These are phyloP conservation scores for Papilio polytes DNA, from an alignment of 1,140 invertebrate genomes.

Conservation along the genomic window DNA sequence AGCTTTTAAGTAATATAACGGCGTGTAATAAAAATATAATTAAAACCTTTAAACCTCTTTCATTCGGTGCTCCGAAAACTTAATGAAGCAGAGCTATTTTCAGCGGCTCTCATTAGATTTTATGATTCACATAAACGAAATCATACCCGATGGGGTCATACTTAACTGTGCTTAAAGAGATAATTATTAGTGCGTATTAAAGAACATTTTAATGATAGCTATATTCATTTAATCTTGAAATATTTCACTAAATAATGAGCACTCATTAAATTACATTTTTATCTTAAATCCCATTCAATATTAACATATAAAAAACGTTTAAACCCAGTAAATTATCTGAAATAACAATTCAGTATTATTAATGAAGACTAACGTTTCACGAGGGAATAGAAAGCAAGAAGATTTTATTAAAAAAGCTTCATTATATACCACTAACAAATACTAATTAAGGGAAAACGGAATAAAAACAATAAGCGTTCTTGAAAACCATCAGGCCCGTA, in stretches of 20 bases:
- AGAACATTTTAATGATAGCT: constrained; percentile 18
- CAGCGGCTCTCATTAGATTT: constrained; percentile 76
- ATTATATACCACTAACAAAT: constrained; percentile 42
- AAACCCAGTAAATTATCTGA: neutral
- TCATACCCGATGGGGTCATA: constrained; percentile 49
- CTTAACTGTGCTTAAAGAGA: constrained; percentile 6
- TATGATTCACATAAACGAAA: constrained; percentile 60
- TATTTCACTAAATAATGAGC: neutral
- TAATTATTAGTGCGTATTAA: constrained; percentile 32
- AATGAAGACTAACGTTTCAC: constrained; percentile 1
- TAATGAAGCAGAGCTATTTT: constrained; percentile 72
- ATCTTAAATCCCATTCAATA: neutral
- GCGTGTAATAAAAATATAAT: constrained; percentile 15
- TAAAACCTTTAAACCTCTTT: constrained; percentile 49
- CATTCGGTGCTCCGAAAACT: constrained; percentile 56
- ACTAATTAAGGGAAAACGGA: constrained; percentile 61
- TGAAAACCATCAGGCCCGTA: constrained; percentile 49
- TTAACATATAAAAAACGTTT: neutral
- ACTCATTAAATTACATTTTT: neutral
- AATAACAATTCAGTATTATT: neutral
- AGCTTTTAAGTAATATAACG: constrained; percentile 1
- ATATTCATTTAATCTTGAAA: constrained; percentile 2
- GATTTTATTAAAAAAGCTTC: constrained; percentile 5
- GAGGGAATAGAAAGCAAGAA: neutral
- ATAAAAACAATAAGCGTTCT: constrained; percentile 59